Percentiles rank a stretch among this genome's conserved stretches.
phyloP scores from a whole-genome alignment of 2,113 vertebrate genomes.

The Hemiscyllium ocellatum region DNA sequence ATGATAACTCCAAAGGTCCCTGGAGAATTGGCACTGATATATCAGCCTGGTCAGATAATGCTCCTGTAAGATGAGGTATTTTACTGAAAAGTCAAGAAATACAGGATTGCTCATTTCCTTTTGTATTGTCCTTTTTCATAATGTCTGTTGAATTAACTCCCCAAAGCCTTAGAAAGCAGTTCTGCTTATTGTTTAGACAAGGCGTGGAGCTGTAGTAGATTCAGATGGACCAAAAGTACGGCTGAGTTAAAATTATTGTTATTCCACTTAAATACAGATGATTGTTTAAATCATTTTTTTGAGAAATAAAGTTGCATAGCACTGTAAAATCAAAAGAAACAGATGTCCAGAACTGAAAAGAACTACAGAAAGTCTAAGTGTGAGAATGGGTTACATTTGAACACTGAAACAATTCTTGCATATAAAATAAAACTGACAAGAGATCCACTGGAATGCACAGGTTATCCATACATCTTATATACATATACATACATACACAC shows the following conservation, averaged over 20 bases:
- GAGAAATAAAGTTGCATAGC: background rate
- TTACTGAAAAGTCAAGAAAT: background rate
- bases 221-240: background rate
- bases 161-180: background rate
- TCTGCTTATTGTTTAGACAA: background rate
- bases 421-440: background rate
- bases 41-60: too few species aligned
- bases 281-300: background rate
- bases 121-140: background rate
- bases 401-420: constrained; percentile 1
- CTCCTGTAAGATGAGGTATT: background rate
- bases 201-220: background rate
- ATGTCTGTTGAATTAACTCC: background rate
- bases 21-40: background rate
- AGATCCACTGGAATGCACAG: constrained; percentile 13
- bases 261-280: background rate
- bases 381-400: constrained; percentile 13
- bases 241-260: background rate
- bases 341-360: background rate
- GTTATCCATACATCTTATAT: background rate
- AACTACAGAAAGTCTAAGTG: background rate
- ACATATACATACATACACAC: too few species aligned
- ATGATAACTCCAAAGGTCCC: background rate
- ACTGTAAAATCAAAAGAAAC: background rate
- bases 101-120: background rate